phyloP scores from a whole-genome alignment of 2,797 vertebrate species.

The Hypotaenidia philippensis region DNA sequence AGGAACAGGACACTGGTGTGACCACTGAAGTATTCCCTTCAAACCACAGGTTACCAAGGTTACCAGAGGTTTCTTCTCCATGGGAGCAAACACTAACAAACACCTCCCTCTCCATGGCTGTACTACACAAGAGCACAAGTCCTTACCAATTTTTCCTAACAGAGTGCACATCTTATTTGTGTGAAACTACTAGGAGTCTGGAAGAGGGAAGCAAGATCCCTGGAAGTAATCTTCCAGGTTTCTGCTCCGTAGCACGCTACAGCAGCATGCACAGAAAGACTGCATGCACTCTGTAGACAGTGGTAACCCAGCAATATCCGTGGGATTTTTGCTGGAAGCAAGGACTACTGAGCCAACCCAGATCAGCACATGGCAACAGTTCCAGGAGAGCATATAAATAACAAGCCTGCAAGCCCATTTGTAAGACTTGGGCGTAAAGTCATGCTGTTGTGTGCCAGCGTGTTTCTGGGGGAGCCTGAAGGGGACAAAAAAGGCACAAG shows the following conservation, averaged over 20 bases:
- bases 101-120: not conserved
- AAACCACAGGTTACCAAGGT: not conserved
- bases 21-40: not conserved
- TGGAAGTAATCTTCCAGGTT: not conserved
- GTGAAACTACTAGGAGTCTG: not conserved
- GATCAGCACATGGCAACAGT: not conserved
- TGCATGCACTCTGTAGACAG: not conserved
- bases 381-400: not conserved
- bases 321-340: not conserved
- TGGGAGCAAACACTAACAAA: not conserved
- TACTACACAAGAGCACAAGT: not conserved
- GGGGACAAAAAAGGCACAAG: not conserved
- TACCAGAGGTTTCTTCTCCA: not conserved
- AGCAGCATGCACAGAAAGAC: not conserved
- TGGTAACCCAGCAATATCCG: not conserved
- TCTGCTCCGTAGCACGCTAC: not conserved
- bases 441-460: rapidly evolving
- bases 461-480: not conserved
- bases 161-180: not conserved
- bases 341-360: not conserved
- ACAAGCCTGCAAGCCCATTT: rapidly evolving
- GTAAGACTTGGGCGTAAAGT: not conserved
- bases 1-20: not conserved
- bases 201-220: not conserved
- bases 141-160: not conserved